These are phyloP conservation scores for Drosophila parthenogenetica DNA, from an alignment of 2,888 invertebrate genomes.

Conservation along the genomic window DNA sequence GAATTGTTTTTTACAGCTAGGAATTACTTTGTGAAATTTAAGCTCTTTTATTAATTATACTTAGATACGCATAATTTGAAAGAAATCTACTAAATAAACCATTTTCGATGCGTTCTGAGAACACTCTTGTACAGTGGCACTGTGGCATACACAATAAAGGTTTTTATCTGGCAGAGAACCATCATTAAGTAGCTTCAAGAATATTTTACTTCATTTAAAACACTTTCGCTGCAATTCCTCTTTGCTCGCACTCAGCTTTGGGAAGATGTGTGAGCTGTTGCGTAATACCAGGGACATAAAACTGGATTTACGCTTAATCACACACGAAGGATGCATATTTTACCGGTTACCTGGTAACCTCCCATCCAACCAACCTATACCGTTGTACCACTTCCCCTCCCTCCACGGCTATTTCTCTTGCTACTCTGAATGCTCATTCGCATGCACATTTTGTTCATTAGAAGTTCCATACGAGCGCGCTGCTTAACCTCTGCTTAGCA, in stretches of 20 bases:
- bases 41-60: too few species aligned
- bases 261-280: slow-evolving; percentile 22
- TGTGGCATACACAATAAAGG: too few species aligned
- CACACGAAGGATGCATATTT: slow-evolving; percentile 77
- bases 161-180: not conserved
- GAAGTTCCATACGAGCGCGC: slow-evolving; percentile 52
- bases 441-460: slow-evolving; percentile 74
- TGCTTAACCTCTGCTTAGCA: slow-evolving; percentile 55
- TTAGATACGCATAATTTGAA: too few species aligned
- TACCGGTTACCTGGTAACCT: slow-evolving; percentile 32
- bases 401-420: not conserved
- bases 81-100: too few species aligned
- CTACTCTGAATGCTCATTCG: slow-evolving; percentile 41
- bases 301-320: slow-evolving; percentile 72
- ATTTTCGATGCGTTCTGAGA: too few species aligned
- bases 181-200: slow-evolving; percentile 33
- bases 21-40: too few species aligned
- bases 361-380: not conserved
- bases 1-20: too few species aligned
- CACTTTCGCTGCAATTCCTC: slow-evolving; percentile 29
- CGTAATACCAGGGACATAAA: slow-evolving; percentile 54
- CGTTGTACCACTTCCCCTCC: not conserved
- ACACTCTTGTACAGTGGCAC: too few species aligned
- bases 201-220: slow-evolving; percentile 48
- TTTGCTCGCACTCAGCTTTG: slow-evolving; percentile 2